These are phyloP conservation scores for Cyrtorhinus lividipennis DNA, from an alignment of 1,140 invertebrate genomes.

Conservation along the genomic window DNA sequence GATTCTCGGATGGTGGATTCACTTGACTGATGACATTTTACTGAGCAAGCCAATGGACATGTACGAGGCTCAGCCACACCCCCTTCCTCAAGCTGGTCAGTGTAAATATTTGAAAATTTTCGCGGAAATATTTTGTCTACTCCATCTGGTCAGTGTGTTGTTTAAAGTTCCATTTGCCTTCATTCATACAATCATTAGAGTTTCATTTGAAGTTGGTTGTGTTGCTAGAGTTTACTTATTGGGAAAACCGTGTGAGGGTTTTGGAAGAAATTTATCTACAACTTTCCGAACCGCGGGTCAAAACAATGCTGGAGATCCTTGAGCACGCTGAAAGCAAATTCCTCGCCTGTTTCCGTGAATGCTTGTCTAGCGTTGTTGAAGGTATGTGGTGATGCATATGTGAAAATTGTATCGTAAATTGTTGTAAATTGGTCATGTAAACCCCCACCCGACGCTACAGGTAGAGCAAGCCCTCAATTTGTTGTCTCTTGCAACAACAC, in stretches of 20 bases:
- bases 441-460: no score
- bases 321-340: conserved; percentile 59
- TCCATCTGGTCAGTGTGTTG: no score
- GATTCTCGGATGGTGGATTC: conserved; percentile 67
- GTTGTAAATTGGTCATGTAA: no score
- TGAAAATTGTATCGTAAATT: no score
- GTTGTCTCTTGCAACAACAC: no score
- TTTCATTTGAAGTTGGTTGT: background rate
- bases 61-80: conserved; percentile 43
- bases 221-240: conserved; percentile 49
- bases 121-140: no score
- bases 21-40: conserved; percentile 60
- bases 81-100: conserved; percentile 44
- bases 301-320: conserved; percentile 61
- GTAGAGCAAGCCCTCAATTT: no score
- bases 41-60: conserved; percentile 47
- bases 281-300: conserved; percentile 55
- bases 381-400: no score
- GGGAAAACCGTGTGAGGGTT: conserved; percentile 38
- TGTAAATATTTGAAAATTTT: no score
- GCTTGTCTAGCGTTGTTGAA: conserved; percentile 23
- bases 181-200: no score
- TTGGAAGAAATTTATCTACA: conserved; percentile 72
- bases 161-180: no score
- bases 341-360: conserved; percentile 47